These are phyloP conservation scores for Harmothoe impar DNA, from an alignment of 2,888 invertebrate species.

Conservation along the genomic window DNA sequence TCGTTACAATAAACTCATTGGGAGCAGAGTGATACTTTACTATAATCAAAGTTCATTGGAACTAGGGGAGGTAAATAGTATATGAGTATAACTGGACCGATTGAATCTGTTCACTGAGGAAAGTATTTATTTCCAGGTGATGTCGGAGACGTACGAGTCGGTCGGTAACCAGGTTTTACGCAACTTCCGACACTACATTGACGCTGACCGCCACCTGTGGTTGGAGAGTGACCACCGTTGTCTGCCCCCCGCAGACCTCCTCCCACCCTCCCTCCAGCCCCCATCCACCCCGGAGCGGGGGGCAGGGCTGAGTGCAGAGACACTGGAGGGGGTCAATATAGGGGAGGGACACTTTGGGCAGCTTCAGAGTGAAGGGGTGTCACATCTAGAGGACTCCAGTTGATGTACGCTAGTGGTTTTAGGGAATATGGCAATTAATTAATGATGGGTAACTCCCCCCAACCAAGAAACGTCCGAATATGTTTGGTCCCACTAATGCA, in stretches of 20 bases:
- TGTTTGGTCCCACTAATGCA: no score
- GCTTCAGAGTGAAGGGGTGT: not conserved
- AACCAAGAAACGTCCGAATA: no score
- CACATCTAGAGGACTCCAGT: not conserved
- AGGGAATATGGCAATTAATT: no score
- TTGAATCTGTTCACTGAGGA: no score
- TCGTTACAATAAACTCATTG: not conserved
- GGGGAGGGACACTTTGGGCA: constrained; percentile 3
- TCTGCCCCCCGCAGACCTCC: constrained; percentile 8
- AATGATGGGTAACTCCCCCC: no score
- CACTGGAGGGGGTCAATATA: not conserved
- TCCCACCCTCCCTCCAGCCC: constrained; percentile 36
- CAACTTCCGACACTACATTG: constrained; percentile 80
- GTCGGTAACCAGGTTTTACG: constrained; percentile 80
- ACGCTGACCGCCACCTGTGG: constrained; percentile 77
- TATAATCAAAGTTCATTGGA: no score
- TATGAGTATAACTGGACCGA: no score
- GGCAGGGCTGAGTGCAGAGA: not conserved
- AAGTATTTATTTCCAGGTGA: constrained; percentile 75
- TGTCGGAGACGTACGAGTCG: constrained; percentile 80
- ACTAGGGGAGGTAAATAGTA: no score
- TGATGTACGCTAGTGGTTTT: not conserved
- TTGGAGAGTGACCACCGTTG: constrained; percentile 72
- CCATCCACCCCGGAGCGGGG: not conserved
- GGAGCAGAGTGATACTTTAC: no score